Percentiles rank a stretch among this genome's conserved stretches.
Evolutionary conservation across 2,797 vertebrate species (phyloP).

Genomic region (Hephaestus fuliginosus): DNA sequence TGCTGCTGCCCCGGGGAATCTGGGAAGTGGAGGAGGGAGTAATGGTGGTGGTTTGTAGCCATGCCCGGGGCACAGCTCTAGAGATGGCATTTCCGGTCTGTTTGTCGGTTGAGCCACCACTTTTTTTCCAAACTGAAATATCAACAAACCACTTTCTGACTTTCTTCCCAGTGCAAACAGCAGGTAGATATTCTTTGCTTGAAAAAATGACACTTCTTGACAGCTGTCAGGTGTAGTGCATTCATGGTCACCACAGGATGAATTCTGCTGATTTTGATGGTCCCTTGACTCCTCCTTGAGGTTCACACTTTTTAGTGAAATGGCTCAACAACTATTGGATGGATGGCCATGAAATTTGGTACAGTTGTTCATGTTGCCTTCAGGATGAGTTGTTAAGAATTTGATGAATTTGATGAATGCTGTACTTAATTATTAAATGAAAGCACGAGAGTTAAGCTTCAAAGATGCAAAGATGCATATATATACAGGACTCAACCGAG

Average conservation of each 20-base stretch:
- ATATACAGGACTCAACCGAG: not conserved
- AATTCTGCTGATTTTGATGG: no score
- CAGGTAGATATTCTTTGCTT: no score
- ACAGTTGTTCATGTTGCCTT: not conserved
- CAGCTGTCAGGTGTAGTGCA: not conserved
- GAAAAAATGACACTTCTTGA: no score
- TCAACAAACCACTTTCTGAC: no score
- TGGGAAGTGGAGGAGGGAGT: conserved; percentile 45
- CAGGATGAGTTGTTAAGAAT: not conserved
- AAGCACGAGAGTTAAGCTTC: no score
- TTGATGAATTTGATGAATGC: no score
- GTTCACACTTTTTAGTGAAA: no score
- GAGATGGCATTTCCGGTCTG: not conserved
- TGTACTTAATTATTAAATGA: no score
- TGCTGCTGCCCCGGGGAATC: conserved; percentile 60
- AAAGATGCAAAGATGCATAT: not conserved
- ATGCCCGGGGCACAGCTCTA: not conserved
- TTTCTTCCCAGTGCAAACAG: no score
- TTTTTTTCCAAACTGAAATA: not conserved
- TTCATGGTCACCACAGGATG: not conserved
- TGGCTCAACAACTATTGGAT: no score
- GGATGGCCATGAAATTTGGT: not conserved
- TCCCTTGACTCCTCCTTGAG: no score
- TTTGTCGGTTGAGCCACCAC: not conserved
- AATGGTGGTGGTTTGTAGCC: conserved; percentile 39